Conservation (phyloP, 2,113 vertebrate species). For the Brachionichthys hirsutus region DNA sequence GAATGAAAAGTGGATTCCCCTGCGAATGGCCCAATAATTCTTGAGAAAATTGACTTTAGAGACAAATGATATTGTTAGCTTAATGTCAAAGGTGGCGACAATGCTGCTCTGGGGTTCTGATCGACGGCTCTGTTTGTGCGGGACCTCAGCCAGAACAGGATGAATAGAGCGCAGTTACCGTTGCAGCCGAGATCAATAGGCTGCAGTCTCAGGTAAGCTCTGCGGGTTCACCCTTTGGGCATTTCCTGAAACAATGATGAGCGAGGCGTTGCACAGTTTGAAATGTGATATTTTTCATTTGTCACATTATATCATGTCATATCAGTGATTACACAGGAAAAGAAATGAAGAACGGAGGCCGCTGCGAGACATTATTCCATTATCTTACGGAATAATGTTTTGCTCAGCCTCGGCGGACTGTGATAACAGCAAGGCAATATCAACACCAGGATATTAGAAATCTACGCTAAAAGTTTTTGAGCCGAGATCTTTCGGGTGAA, state of each 20-base stretch:
- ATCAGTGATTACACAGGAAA: constrained; percentile 66
- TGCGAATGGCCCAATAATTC: constrained; percentile 25
- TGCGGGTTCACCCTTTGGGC: constrained; percentile 52
- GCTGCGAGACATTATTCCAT: constrained; percentile 55
- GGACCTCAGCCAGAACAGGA: constrained; percentile 57
- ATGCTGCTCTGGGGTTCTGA: constrained; percentile 44
- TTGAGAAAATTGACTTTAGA: constrained; percentile 44
- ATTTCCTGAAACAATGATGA: constrained; percentile 64
- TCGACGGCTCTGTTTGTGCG: constrained; percentile 70
- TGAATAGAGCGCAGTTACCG: constrained; percentile 67
- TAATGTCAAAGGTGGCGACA: constrained; percentile 61
- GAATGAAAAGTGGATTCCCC: constrained; percentile 42
- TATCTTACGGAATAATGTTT: constrained; percentile 62
- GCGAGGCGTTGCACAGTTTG: constrained; percentile 37
- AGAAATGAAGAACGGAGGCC: constrained; percentile 46
- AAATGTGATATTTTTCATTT: constrained; percentile 70
- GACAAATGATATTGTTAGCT: constrained; percentile 66
- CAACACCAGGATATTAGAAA: constrained; percentile 67
- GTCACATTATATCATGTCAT: constrained; percentile 66
- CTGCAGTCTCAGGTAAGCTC: constrained; percentile 63
- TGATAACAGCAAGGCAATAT: constrained; percentile 69
- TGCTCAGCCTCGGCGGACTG: constrained; percentile 55
- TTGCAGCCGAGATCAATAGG: constrained; percentile 70
- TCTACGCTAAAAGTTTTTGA: constrained; percentile 54
- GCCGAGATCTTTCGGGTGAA: constrained; percentile 33